Evolutionary conservation across 2,888 invertebrate species (phyloP), one percentile per base, ranked within the genome.

Genomic region (Tenthredo livida): DNA sequence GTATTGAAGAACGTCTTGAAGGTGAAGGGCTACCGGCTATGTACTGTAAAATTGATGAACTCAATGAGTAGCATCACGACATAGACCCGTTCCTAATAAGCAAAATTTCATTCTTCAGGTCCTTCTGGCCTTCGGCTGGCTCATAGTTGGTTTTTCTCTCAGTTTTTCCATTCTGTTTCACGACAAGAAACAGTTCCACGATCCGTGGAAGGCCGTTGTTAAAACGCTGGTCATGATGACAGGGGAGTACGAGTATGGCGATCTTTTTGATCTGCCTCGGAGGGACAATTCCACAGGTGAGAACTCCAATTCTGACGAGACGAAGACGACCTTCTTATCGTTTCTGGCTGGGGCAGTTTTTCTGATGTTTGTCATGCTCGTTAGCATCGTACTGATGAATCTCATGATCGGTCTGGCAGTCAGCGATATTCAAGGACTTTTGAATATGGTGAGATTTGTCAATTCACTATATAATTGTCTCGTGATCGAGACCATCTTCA

Each of bases 171-270:
- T 95, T 84, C 93, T 95, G 88, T 95, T 95, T 88, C 93, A 94
- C 86, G 91, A 90, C 86, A 91, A 91, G 83, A 90, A 92, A 37
- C 91, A 93, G 88, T 95, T 94, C 25, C 88, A 88, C 10, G 90
- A 93, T 88, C 93, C 94, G 0, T 93, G 93, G 90, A 89, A 91
- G 33, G 91, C 94, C 12, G 86, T 95, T 67, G 92, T 95, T 50
- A 94, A 94, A 88, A 95, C 95, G 21, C 91, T 94, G 61, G 95
- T 95, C 61, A 95, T 95, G 95, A 95, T 95, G 95, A 94, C 94
- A 91, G 95, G 95, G 25, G 95, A 95, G 90, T 94, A 94, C 87
- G 94, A 95, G 87, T 95, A 94, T 88, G 90, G 90, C 25, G 92
- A 92, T 83, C 90, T 94, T 83, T 94, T 94, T 88, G 87, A 89